Evolutionary conservation across 2,797 vertebrate genomes (phyloP).

Genomic region (Fundulus diaphanus): DNA sequence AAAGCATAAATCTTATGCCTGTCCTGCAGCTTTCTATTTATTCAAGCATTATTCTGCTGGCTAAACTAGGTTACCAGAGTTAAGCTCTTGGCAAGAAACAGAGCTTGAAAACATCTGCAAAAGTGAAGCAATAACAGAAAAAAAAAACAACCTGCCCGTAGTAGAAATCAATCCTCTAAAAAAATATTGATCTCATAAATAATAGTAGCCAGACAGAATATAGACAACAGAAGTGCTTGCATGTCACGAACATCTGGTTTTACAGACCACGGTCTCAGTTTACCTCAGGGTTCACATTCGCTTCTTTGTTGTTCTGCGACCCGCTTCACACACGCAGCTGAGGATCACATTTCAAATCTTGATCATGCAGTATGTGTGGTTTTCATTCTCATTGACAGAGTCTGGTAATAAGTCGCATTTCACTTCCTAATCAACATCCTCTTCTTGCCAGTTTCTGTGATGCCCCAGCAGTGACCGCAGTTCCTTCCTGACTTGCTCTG

Average conservation of each 20-base stretch:
- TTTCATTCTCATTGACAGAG: neutral
- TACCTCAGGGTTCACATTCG: constrained; percentile 5
- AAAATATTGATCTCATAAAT: constrained; percentile 15
- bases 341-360: neutral
- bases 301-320: constrained; percentile 14
- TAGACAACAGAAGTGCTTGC: constrained; percentile 7
- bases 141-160: neutral
- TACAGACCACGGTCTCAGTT: constrained; percentile 14
- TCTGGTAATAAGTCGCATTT: constrained; percentile 6
- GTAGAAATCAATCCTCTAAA: neutral
- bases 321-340: constrained; percentile 19
- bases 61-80: neutral
- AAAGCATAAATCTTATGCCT: neutral
- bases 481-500: neutral
- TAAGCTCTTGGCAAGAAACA: neutral
- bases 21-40: neutral
- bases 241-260: constrained; percentile 64
- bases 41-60: neutral
- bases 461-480: constrained; percentile 17
- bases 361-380: neutral
- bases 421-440: constrained; percentile 3
- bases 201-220: constrained; percentile 10
- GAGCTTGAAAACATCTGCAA: neutral
- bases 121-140: neutral
- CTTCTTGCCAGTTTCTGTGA: neutral